These are phyloP conservation scores for Spea bombifrons DNA, from an alignment of 2,113 vertebrate genomes.

Conservation along the genomic window DNA sequence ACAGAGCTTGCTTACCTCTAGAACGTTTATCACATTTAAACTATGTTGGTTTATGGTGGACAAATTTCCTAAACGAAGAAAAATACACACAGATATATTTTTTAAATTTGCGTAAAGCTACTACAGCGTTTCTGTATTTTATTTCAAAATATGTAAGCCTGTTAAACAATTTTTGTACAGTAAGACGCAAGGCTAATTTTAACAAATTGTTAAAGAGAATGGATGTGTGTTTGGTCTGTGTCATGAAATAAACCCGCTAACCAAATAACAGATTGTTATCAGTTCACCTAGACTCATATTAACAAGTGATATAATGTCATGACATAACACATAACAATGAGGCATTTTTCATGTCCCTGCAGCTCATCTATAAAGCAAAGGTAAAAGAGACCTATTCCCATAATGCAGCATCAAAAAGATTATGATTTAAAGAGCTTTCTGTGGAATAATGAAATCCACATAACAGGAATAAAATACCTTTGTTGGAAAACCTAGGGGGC, in stretches of 20 bases:
- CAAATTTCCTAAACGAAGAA: too few relatives aligned
- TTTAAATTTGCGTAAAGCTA: too few relatives aligned
- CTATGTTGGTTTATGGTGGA: too few relatives aligned
- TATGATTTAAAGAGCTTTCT: conserved; percentile 2
- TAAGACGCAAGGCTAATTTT: too few relatives aligned
- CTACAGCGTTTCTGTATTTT: too few relatives aligned
- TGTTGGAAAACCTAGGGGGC: not conserved
- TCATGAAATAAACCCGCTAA: not conserved
- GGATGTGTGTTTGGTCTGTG: not conserved
- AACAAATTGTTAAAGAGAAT: too few relatives aligned
- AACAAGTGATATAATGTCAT: not conserved
- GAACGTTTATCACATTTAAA: too few relatives aligned
- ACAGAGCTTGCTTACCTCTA: too few relatives aligned
- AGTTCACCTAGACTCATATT: not conserved
- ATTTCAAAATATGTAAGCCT: too few relatives aligned
- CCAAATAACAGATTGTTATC: conserved; percentile 3
- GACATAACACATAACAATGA: not conserved
- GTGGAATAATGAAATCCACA: conserved; percentile 8
- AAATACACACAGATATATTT: too few relatives aligned
- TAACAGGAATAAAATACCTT: conserved; percentile 2
- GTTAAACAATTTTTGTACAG: too few relatives aligned
- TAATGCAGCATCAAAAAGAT: not conserved
- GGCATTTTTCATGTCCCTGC: not conserved
- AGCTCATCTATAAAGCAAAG: not conserved
- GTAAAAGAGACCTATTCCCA: conserved; percentile 1